Conservation (phyloP, 2,888 invertebrate genomes). For the Agrochola litura region DNA sequence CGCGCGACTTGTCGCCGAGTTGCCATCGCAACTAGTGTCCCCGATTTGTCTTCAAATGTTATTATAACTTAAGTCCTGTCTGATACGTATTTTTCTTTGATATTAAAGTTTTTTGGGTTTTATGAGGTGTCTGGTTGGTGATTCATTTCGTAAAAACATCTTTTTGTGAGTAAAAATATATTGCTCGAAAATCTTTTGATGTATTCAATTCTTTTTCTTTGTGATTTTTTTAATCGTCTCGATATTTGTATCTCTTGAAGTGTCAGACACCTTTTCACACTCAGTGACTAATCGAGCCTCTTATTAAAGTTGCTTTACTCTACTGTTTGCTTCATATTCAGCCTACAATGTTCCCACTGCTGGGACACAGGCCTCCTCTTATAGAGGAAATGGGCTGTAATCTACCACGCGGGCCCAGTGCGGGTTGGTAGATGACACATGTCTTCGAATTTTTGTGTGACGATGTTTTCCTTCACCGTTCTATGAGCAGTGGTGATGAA, state of each 20-base stretch:
- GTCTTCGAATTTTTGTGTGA: too few species aligned
- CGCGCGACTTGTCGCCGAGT: constrained; percentile 70
- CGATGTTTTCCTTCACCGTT: too few species aligned
- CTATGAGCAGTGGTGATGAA: too few species aligned
- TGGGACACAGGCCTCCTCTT: too few species aligned
- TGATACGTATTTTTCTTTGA: constrained; percentile 52
- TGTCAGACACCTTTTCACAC: constrained; percentile 13
- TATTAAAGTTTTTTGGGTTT: constrained; percentile 19
- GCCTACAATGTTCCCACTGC: too few species aligned
- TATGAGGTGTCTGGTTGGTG: constrained; percentile 43
- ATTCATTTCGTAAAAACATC: constrained; percentile 39
- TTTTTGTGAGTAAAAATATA: constrained; percentile 37
- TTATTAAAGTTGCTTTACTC: constrained; percentile 3
- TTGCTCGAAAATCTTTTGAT: constrained; percentile 43
- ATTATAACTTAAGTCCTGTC: constrained; percentile 49
- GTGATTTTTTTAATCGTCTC: not conserved
- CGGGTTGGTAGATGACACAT: too few species aligned
- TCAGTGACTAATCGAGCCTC: constrained; percentile 25
- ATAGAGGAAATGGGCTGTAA: too few species aligned
- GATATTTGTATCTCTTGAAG: constrained; percentile 28
- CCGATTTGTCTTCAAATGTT: constrained; percentile 59
- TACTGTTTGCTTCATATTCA: not conserved
- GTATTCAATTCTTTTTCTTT: constrained; percentile 19
- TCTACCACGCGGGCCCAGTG: too few species aligned
- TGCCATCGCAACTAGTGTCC: constrained; percentile 65